Base-by-base conservation (phyloP, 1,140 invertebrate genomes). In the Phymorhynchus buccinoides region DNA sequence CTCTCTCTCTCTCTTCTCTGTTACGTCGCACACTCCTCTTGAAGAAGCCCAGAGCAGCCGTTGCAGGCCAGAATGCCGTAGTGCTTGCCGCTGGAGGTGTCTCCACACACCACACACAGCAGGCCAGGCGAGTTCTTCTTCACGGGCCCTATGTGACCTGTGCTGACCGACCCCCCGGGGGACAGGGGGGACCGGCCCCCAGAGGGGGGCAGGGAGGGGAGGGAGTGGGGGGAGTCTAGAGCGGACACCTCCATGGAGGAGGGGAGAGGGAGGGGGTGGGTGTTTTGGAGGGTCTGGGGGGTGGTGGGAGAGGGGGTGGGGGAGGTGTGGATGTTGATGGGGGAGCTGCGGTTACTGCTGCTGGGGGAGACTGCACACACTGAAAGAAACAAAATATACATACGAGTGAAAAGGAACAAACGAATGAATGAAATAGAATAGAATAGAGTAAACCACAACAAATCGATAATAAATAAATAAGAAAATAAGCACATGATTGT, bases 11-110 rank as follows among this genome's bases (percentile, higher is more conserved):
- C n/a, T n/a, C n/a, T n/a, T n/a, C n/a, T n/a, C n/a, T n/a, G n/a
- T 99, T 98, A 88, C 98, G 95, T 52, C 99, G 95, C 41, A 99
- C 99, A 88, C 97, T 98, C 87, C 99, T 94, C 91, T 99, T 99
- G 95, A 99, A 99, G 94, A 99, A 99, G 3, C 98, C n/a, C 99
- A 77, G 97, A 98, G 94, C 99, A 99, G 0, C 99, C 99, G 90
- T 99, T 99, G 93, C 99, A 99, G 0, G 98, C 98, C n/a, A 99
- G 95, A 87, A 99, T 99, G 0, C 98, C 98, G 93, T 99, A 99
- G 93, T 99, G 98, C 92, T 99, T 99, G 0, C 98, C 98, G 7
- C 97, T 98, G 83, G 97, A 98, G 1, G 97, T 98, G 91, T 99
- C 98, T 0, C 98, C 98, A 91, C 98, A 99, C 1, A 99, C 98